Evolutionary conservation across 2,113 vertebrate species (phyloP), one percentile per base, ranked within the genome.

Genomic region (Edolisoma coerulescens): DNA sequence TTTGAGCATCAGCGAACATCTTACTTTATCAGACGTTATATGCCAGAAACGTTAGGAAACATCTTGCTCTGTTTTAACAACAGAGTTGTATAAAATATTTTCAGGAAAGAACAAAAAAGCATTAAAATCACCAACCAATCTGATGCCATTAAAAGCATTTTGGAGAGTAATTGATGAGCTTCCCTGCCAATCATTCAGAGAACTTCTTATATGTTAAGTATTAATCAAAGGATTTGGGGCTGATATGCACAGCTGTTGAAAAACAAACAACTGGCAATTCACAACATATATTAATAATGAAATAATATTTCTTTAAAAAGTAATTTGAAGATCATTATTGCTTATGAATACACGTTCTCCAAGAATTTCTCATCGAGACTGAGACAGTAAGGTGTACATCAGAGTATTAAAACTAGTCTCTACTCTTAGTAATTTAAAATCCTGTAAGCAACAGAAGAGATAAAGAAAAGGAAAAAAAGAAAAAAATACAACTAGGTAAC

Each of bases 91-190:
- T 19, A 69, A 83, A 49, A 61, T 45, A 50, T 80, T 95, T 92
- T 86, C 67, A 86, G 50, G 42, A 83, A 83, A 22, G 41, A 90
- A 86, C 10, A 54, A 88, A 86, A 90, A 80, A 53, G 8, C 42
- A 83, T 76, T 80, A 88, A 65, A 10, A 69, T 88, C 33, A 70
- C 21, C 65, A 88, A 50, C 28, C 20, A 80, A 65, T 68, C 57
- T 87, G 52, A 82, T 75, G 56, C 30, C 57, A 93, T 76, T 94
- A 85, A 96, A 89, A 87, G 26, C 24, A 87, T 91, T 93, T 84
- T 89, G 56, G 47, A 94, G 33, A 47, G 30, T 30, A 83, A 89
- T 8, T 89, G 49, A 82, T 68, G 41, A 75, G 35, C 28, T 91
- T 81, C 33, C 41, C 54, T 79, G 45, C 16, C 89, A 95, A 53